Conservation (phyloP, 2,888 invertebrate genomes). For the Acronicta aceris region DNA sequence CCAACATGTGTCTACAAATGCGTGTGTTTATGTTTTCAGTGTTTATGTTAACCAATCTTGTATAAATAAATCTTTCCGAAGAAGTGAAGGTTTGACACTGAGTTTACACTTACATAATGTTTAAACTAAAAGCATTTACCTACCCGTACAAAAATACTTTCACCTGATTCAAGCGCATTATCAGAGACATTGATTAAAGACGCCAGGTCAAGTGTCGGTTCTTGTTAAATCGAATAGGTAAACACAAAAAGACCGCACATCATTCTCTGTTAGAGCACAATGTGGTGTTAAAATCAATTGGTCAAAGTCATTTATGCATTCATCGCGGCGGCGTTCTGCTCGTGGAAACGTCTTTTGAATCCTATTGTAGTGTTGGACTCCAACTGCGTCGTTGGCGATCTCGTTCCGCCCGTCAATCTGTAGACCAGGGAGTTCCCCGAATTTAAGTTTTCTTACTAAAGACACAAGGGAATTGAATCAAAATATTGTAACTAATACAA, state of each 20-base stretch:
- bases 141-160: conserved; percentile 51
- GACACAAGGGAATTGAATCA: conserved; percentile 46
- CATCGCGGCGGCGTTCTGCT: conserved; percentile 70
- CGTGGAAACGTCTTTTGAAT: conserved; percentile 74
- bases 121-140: conserved; percentile 47
- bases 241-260: conserved; percentile 67
- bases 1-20: conserved; percentile 81
- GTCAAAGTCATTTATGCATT: conserved; percentile 83
- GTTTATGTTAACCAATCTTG: conserved; percentile 77
- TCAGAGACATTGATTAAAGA: conserved; percentile 58
- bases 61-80: conserved; percentile 72
- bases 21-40: conserved; percentile 81
- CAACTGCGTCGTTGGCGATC: conserved; percentile 79
- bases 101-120: conserved; percentile 59
- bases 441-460: conserved; percentile 41
- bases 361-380: conserved; percentile 76
- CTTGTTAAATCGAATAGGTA: conserved; percentile 61
- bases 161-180: conserved; percentile 48
- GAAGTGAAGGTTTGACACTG: conserved; percentile 68
- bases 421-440: conserved; percentile 65
- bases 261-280: conserved; percentile 68
- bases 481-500: conserved; percentile 17
- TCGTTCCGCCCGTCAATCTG: conserved; percentile 70
- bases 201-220: conserved; percentile 59
- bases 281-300: conserved; percentile 85